phyloP scores from a whole-genome alignment of 2,113 vertebrate genomes.

The Tachycineta bicolor region DNA sequence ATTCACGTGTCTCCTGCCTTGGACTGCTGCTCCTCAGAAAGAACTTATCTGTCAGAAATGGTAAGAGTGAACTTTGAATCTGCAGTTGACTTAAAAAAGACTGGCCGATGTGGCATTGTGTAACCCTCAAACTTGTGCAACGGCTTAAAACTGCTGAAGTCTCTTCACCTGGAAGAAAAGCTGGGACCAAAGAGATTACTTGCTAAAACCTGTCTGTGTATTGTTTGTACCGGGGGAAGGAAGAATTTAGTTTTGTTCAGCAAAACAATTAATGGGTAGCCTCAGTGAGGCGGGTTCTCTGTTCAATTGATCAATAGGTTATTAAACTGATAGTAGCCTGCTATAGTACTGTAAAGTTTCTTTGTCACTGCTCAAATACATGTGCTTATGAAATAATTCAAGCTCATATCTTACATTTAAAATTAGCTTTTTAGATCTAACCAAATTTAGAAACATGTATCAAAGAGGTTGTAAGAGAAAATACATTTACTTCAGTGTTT shows the following conservation, averaged over 20 bases:
- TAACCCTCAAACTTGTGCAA: neutral
- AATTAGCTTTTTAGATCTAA: neutral
- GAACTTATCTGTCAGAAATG: neutral
- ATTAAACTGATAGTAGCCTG: neutral
- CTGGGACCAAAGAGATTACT: neutral
- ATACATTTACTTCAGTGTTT: neutral
- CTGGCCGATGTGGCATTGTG: neutral
- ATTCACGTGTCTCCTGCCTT: accelerated
- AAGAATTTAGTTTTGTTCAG: neutral
- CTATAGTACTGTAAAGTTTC: neutral
- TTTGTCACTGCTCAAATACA: neutral
- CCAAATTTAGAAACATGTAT: neutral
- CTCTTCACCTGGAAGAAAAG: neutral
- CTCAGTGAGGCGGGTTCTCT: neutral
- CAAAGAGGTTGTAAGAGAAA: neutral
- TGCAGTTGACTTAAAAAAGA: neutral
- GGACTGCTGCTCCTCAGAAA: neutral
- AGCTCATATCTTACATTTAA: neutral
- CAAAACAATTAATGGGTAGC: neutral
- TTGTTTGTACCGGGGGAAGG: neutral
- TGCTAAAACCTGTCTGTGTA: neutral
- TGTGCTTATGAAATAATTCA: neutral
- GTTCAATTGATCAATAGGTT: neutral
- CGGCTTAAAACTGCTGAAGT: neutral
- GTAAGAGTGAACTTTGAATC: neutral